Evolutionary conservation across 2,888 invertebrate species (phyloP).

Genomic region (Drosophila bunnanda): DNA sequence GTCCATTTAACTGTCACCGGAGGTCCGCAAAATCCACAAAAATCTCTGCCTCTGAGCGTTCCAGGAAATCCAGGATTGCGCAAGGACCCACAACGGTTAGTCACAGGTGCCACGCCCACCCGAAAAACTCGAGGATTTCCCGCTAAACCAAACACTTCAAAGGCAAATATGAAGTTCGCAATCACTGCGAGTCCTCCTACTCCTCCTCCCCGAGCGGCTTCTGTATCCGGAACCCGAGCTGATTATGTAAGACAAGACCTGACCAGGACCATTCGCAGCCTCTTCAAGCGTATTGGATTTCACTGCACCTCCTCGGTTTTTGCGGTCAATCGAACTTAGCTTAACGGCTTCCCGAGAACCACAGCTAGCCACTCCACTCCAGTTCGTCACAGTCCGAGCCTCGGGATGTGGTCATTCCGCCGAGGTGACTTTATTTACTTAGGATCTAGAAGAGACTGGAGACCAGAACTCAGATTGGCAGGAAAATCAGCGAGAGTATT

Average conservation of each 20-base stretch:
- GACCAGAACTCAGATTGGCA: conserved; percentile 3
- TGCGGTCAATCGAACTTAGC: conserved; percentile 74
- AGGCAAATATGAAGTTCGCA: conserved; percentile 63
- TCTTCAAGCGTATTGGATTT: conserved; percentile 71
- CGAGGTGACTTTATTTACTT: conserved; percentile 59
- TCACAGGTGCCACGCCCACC: conserved; percentile 71
- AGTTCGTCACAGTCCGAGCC: conserved; percentile 21
- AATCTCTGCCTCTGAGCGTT: conserved; percentile 49
- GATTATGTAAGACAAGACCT: conserved; percentile 74
- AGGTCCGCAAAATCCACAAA: conserved; percentile 40
- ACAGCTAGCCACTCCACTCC: conserved; percentile 16
- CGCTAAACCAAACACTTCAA: conserved; percentile 72
- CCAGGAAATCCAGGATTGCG: conserved; percentile 60
- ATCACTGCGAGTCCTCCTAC: conserved; percentile 22
- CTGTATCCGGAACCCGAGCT: conserved; percentile 18
- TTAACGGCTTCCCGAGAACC: conserved; percentile 62
- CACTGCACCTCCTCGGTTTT: conserved; percentile 37
- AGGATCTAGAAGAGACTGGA: conserved; percentile 40
- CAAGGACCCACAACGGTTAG: conserved; percentile 65
- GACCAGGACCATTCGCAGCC: conserved; percentile 57
- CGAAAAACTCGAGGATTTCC: conserved; percentile 52
- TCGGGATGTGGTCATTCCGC: conserved; percentile 72
- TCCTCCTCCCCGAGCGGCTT: conserved; percentile 18
- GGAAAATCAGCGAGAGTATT: conserved; percentile 24
- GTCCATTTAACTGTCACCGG: conserved; percentile 64